Conservation (phyloP, 2,113 vertebrate species). For the Pseudorhombus dupliciocellatus region DNA sequence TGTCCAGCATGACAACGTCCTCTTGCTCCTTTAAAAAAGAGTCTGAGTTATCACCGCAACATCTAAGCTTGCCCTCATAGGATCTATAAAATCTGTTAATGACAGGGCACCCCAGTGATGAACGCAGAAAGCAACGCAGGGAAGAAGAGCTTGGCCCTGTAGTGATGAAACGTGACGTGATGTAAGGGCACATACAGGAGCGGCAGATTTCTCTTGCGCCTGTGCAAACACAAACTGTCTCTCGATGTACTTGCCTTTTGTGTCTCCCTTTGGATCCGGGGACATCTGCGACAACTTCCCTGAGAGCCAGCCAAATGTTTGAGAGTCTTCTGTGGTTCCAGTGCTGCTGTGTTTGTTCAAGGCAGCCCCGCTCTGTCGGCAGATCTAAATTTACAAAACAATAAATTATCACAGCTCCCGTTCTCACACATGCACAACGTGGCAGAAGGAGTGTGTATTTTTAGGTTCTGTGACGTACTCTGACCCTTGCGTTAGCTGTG, state of each 20-base stretch:
- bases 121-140: background rate
- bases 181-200: constrained; percentile 20
- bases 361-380: constrained; percentile 63
- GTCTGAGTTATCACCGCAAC: constrained; percentile 55
- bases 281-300: constrained; percentile 39
- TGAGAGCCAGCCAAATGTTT: constrained; percentile 51
- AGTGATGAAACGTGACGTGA: constrained; percentile 50
- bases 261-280: constrained; percentile 14
- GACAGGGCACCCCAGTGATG: background rate
- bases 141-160: constrained; percentile 1
- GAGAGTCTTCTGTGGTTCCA: constrained; percentile 54
- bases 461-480: constrained; percentile 68
- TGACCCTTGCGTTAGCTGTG: constrained; percentile 73
- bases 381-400: constrained; percentile 79
- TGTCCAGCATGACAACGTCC: constrained; percentile 48
- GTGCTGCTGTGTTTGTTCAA: constrained; percentile 60
- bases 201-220: background rate
- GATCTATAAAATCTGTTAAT: constrained; percentile 34
- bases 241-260: constrained; percentile 8
- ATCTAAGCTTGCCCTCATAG: constrained; percentile 31
- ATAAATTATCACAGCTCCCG: constrained; percentile 73
- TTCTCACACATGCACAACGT: constrained; percentile 34
- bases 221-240: background rate
- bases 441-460: constrained; percentile 64
- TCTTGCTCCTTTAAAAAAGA: constrained; percentile 41